Base-by-base conservation (phyloP, 2,113 vertebrate species). In the Oreotrochilus melanogaster region DNA sequence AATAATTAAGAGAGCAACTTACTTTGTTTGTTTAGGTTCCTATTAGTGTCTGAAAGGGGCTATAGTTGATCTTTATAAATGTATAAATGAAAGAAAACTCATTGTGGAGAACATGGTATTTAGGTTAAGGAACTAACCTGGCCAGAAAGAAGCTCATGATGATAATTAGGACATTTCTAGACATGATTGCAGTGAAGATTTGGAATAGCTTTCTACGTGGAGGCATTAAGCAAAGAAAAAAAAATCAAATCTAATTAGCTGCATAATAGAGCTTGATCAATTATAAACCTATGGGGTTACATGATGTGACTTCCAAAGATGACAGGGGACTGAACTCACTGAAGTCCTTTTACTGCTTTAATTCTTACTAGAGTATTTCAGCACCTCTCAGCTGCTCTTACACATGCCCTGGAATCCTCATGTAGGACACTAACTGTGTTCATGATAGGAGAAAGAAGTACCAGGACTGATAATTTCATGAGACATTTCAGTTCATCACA, bases 201-300 rank as follows among this genome's bases (percentile, higher is more conserved):
- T 62, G 19, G 58, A 95, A 90, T 89, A 89, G 42, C 28, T 88
- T 95, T 80, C 90, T 90, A 90, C 71, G 94, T 93, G 78, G 54
- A 95, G 82, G 86, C 78, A 97, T 88, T 89, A 88, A 75, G 10
- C 33, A 4, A 47, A 47, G 17, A 19, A 18, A 47, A 78, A 91
- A 87, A 88, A 42, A 88, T 61, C 58, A 76, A 78, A 73, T 70
- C 90, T 86, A 95, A 97, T 95, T 95, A 94, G 71, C 56, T 93
- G 71, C 83, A 90, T 92, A 95, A 90, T 80, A 50, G 90, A 83
- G 6, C 54, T 93, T 88, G 86, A 88, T 89, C 53, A 73, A 13
- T 82, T 94, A 45, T 70, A 79, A 89, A 93, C 92, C 78, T 93
- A 7, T 76, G 90, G 88, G 85, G 78, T 92, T 96, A 95, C 11